Base-by-base conservation (phyloP, 2,113 vertebrate species). In the Serinus canaria region DNA sequence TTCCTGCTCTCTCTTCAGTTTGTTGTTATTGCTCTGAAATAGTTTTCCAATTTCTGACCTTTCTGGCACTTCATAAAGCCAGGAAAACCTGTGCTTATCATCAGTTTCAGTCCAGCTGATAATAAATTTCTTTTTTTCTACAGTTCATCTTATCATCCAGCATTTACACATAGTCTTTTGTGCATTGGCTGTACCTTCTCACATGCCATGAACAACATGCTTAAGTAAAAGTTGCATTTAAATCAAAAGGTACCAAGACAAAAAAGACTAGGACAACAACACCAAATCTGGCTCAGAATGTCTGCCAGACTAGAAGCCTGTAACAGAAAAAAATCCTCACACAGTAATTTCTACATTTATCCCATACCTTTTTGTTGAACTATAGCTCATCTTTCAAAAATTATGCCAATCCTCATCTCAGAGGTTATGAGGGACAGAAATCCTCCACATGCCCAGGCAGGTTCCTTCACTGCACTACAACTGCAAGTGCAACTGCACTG, bases 1-100 rank as follows among this genome's bases (percentile, higher is more conserved):
- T 9, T 15, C 25, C 11, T 9, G 6, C 6, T 14, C 11, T 43
- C 1, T 0, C 8, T 20, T 35, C 21, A 13, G 3, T 7, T 70
- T 50, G 58, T 15, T 82, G 16, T 44, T 68, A 63, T 30, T 79
- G 19, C 17, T 86, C 35, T 67, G 41, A 75, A 90, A 52, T 15
- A 72, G 16, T 55, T 75, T 80, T 83, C 43, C 33, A 44, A 5
- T 72, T 89, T 83, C 83, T 90, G 33, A 72, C 52, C 12, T 52
- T 60, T 7, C 12, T 53, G 55, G 39, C 56, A 41, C 16, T 59
- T 63, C 41, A 78, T 21, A 74, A 22, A 47, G 35, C 12, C 35
- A 74, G 70, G 66, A 72, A 84, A 89, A 77, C 9, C 35, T 20
- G 10, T 37, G n/a, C 28, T 83, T 27, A 78, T 20, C 13, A 43